Conservation (phyloP, 2,113 vertebrate species). For the Manacus vitellinus region DNA sequence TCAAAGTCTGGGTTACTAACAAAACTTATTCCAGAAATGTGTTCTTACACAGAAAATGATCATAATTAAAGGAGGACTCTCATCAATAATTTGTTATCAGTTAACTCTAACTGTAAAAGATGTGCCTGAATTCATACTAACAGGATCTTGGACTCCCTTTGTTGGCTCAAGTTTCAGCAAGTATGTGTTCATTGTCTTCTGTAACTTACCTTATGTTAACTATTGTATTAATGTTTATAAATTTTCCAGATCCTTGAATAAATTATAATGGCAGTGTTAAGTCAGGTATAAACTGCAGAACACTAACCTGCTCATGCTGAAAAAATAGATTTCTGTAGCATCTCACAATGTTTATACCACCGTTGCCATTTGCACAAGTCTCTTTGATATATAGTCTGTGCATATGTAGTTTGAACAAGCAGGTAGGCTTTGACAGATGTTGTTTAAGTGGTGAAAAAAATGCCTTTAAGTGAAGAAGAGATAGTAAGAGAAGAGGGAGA, state of each 20-base stretch:
- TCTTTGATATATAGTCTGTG: not conserved
- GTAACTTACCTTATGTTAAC: not conserved
- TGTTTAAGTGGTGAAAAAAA: not conserved
- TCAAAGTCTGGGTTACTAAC: not conserved
- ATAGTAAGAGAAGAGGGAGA: not conserved
- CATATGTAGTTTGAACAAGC: not conserved
- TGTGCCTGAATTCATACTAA: not conserved
- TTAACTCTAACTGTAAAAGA: not conserved
- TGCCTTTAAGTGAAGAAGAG: not conserved
- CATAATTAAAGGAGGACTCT: not conserved
- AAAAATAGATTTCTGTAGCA: not conserved
- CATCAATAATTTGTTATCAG: not conserved
- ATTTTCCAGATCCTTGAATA: not conserved
- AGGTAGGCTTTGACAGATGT: not conserved
- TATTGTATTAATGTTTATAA: not conserved
- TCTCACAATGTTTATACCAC: not conserved
- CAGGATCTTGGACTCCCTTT: not conserved
- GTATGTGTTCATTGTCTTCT: not conserved
- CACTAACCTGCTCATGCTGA: not conserved
- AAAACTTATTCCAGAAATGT: not conserved
- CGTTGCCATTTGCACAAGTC: not conserved
- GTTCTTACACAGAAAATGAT: not conserved
- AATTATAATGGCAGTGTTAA: not conserved
- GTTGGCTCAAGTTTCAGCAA: not conserved
- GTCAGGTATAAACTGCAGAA: not conserved